Evolutionary conservation across 2,113 vertebrate species (phyloP).

Genomic region (Aix galericulata): DNA sequence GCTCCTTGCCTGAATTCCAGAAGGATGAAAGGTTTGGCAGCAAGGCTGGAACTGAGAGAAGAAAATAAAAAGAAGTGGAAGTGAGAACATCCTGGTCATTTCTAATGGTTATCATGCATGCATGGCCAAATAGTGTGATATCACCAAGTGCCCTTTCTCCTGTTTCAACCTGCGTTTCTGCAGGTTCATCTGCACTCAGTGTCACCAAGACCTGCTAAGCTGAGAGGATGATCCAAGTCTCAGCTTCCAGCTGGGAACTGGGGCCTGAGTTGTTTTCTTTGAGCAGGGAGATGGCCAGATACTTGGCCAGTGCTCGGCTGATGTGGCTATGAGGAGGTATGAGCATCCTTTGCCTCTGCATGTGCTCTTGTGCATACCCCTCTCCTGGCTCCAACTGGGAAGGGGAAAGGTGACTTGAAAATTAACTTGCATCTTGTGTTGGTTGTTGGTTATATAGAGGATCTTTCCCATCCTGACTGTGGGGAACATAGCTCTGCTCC

Average conservation of each 20-base stretch:
- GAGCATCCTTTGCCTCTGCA: background rate
- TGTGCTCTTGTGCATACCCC: accelerated
- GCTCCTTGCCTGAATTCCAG: background rate
- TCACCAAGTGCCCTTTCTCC: background rate
- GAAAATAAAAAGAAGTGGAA: background rate
- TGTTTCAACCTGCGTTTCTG: background rate
- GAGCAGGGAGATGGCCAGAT: background rate
- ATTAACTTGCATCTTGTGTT: background rate
- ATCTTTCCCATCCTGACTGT: background rate
- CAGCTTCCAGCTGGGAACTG: background rate
- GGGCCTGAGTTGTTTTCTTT: no score
- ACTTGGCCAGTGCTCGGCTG: background rate
- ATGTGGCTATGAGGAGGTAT: background rate
- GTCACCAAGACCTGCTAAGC: background rate
- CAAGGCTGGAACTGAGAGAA: background rate
- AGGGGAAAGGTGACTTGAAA: background rate
- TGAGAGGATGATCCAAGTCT: background rate
- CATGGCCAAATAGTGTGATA: background rate
- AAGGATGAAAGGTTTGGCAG: background rate
- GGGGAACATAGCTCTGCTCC: background rate
- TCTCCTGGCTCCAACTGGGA: background rate
- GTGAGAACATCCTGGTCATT: background rate
- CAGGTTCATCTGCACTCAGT: background rate
- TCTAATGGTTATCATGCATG: background rate
- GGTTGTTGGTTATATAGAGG: background rate